phyloP scores from a whole-genome alignment of 2,113 vertebrate species.

The Anoplopoma fimbria region DNA sequence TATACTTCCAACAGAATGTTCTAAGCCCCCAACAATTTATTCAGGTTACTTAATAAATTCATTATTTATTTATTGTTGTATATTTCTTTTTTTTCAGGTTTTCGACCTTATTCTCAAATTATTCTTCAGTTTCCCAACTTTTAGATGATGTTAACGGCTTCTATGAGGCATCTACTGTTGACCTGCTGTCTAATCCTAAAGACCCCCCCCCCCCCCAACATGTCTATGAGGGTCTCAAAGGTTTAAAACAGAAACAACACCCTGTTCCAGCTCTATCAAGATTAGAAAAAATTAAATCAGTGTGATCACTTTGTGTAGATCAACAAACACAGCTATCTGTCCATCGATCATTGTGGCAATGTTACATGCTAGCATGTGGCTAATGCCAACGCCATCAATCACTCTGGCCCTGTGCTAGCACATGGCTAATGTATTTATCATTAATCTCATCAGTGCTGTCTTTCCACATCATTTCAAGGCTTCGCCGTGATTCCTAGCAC shows the following conservation, averaged over 20 bases:
- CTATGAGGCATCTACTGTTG: background rate
- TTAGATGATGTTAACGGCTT: too few species aligned
- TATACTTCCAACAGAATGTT: background rate
- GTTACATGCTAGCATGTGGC: slow-evolving; percentile 54
- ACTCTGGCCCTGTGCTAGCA: slow-evolving; percentile 34
- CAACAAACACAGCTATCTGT: slow-evolving; percentile 37
- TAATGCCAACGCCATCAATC: slow-evolving; percentile 50
- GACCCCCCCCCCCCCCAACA: background rate
- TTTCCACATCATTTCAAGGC: slow-evolving; percentile 81
- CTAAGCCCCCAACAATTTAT: too few species aligned
- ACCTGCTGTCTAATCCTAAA: background rate
- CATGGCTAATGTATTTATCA: slow-evolving; percentile 72
- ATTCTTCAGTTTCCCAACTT: too few species aligned
- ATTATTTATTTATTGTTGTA: background rate
- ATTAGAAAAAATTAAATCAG: background rate
- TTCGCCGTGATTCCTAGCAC: slow-evolving; percentile 70
- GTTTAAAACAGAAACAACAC: background rate
- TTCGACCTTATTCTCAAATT: background rate
- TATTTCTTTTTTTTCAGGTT: background rate
- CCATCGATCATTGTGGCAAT: slow-evolving; percentile 70
- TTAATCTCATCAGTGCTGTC: slow-evolving; percentile 77
- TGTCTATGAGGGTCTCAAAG: background rate
- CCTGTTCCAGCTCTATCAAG: background rate
- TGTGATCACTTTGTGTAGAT: background rate
- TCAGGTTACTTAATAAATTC: background rate